Evolutionary conservation across 2,113 vertebrate genomes (phyloP), one percentile per base, ranked within the genome.

Genomic region (Nycticorax nycticorax): DNA sequence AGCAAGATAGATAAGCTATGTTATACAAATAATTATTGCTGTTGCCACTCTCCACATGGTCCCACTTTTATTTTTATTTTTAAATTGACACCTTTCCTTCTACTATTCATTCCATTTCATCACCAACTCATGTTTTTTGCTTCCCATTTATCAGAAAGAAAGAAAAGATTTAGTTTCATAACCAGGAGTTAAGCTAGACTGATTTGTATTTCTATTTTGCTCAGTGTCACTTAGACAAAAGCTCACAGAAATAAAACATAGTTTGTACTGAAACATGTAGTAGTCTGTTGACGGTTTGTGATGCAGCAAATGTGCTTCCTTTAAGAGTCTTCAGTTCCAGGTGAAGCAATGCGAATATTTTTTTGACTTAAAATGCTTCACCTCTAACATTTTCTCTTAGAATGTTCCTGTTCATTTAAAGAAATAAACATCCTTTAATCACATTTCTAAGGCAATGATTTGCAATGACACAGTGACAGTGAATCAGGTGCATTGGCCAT

Each of bases 31-130:
- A 97, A 97, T 97, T 95, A 94, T 85, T 94, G 79, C 71, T 94
- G 86, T 82, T 96, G 77, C 50, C 76, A 62, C 75, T 86, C 95
- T 95, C 95, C 93, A 89, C 87, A 92, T 94, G 92, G 60, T 84
- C 67, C 69, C 85, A 86, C 64, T 95, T 95, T 96, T 94, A 95
- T 85, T 96, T 97, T 95, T 96, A 96, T 96, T 97, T 97, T 91
- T 92, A 96, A 96, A 97, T 96, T 97, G 92, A 95, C 95, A 97
- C 92, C 91, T 96, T 96, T 89, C 88, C n/a, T 72, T 95, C 87
- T 50, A 23, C 81, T 83, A 43, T 92, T 95, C 78, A 93, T 94
- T 97, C 75, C 4, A 87, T 95, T 95, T 97, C 79, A 91, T 71
- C 72, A 75, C 64, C 43, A 85, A 52, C 59, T 93, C 73, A 45